Evolutionary conservation across 2,113 vertebrate species (phyloP), one percentile per base, ranked within the genome.

Genomic region (Plestiodon gilberti): DNA sequence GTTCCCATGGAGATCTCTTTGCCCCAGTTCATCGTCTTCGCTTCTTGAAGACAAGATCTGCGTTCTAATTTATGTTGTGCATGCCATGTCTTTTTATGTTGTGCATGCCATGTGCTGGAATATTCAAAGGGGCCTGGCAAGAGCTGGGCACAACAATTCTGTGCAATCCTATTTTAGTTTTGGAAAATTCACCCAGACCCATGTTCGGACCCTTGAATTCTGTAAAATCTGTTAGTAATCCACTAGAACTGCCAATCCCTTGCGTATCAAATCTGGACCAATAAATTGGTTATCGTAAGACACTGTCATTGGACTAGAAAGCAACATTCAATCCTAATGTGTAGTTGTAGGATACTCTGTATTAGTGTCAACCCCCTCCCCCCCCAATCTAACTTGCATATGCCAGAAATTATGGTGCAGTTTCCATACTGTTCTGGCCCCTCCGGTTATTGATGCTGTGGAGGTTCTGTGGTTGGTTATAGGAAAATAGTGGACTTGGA

Each of bases 1-100:
- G 77, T 87, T 93, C 82, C 90, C 76, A 38, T 57, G 79, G 87
- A 89, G 84, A 82, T 87, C 30, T 87, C 13, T 75, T 65, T 81
- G 82, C 84, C 83, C 87, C 40, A 2, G 33, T 69, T 88, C 80
- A 9, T 82, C 10, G 67, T 73, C 81, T 83, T 87, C 23, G 0
- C 43, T 89, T 28, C 35, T n/a, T 0, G 1, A 88, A 78, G 30
- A 76, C 38, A 14, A 86, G 81, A 43, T 48, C 79, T 74, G 85
- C 28, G 75, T 83, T 74, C 87, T 57, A 48, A 35, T 62, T 15
- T 38, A 61, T 70, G 35, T n/a, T 6, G 23, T 10, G 2, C 61
- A 57, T 6, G 1, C 71, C 1, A 0, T 18, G 55, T 22, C 52
- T 14, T 76, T 78, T 43, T 38, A 61, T 70, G 35, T n/a, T 6